Evolutionary conservation across 2,797 vertebrate genomes (phyloP).

Genomic region (Myotis findleyi): DNA sequence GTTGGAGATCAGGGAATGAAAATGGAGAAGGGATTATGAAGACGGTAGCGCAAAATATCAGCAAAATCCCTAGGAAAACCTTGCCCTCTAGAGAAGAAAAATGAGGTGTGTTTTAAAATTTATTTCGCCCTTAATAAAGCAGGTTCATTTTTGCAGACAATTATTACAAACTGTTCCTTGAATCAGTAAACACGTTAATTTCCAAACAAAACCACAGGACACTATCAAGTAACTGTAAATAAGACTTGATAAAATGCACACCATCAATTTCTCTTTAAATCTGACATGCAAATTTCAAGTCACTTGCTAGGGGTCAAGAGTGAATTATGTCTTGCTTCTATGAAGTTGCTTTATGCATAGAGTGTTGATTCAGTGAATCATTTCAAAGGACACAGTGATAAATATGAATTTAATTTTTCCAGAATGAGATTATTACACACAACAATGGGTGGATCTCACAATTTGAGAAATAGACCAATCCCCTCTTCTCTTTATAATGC

Average conservation of each 20-base stretch:
- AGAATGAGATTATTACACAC: slow-evolving; percentile 65
- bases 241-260: slow-evolving; percentile 31
- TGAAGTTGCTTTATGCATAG: slow-evolving; percentile 71
- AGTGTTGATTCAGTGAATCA: slow-evolving; percentile 75
- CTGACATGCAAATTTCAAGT: slow-evolving; percentile 76
- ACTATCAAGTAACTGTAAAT: slow-evolving; percentile 47
- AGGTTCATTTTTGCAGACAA: not conserved
- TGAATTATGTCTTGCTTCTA: slow-evolving; percentile 68
- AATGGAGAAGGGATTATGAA: not conserved
- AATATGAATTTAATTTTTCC: slow-evolving; percentile 68
- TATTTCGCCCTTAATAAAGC: not conserved
- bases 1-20: slow-evolving; percentile 10
- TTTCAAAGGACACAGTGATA: slow-evolving; percentile 74
- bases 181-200: slow-evolving; percentile 50
- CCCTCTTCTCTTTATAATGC: slow-evolving; percentile 53
- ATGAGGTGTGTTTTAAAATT: not conserved
- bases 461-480: slow-evolving; percentile 71
- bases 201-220: not conserved
- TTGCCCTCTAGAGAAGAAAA: slow-evolving; percentile 22
- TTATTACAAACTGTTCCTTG: not conserved
- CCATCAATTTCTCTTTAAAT: slow-evolving; percentile 65
- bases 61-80: not conserved
- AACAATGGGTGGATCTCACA: slow-evolving; percentile 64
- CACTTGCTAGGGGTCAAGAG: slow-evolving; percentile 49
- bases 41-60: not conserved